Evolutionary conservation across 2,113 vertebrate species (phyloP).

Genomic region (Ondatra zibethicus): DNA sequence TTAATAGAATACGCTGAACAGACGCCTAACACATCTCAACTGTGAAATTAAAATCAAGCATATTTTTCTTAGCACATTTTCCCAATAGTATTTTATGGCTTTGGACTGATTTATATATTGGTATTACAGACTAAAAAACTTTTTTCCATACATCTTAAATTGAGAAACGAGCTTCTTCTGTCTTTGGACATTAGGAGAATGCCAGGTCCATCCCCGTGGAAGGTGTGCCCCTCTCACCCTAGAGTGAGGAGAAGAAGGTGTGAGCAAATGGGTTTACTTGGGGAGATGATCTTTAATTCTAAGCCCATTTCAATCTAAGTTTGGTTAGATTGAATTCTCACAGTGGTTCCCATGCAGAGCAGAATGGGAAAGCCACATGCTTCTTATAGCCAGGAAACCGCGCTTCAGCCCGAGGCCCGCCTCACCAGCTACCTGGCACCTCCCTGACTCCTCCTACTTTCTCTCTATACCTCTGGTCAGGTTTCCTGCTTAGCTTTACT

Average conservation of each 20-base stretch:
- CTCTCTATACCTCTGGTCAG: no score
- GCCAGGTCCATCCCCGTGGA: conserved; percentile 44
- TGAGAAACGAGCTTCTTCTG: conserved; percentile 55
- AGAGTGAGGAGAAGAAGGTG: conserved; percentile 62
- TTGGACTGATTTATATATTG: conserved; percentile 50
- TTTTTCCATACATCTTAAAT: conserved; percentile 54
- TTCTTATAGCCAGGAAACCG: neutral
- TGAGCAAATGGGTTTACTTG: conserved; percentile 27
- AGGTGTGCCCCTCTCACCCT: conserved; percentile 71
- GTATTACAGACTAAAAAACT: conserved; percentile 1
- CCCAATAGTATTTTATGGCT: neutral
- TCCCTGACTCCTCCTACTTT: no score
- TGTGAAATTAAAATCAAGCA: conserved; percentile 28
- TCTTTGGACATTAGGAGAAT: conserved; percentile 44
- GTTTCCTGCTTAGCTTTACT: no score
- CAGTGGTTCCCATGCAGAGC: neutral
- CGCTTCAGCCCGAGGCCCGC: neutral
- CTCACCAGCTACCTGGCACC: no score
- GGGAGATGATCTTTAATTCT: neutral
- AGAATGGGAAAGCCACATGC: neutral
- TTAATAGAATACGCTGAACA: conserved; percentile 58
- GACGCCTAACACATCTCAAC: neutral
- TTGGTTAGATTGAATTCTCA: neutral
- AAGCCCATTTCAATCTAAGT: neutral
- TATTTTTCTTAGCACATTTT: conserved; percentile 60